Percentiles rank a stretch among this genome's conserved stretches.
These are phyloP conservation scores for Agrotis ipsilon DNA, from an alignment of 2,888 invertebrate genomes.

Conservation along the genomic window DNA sequence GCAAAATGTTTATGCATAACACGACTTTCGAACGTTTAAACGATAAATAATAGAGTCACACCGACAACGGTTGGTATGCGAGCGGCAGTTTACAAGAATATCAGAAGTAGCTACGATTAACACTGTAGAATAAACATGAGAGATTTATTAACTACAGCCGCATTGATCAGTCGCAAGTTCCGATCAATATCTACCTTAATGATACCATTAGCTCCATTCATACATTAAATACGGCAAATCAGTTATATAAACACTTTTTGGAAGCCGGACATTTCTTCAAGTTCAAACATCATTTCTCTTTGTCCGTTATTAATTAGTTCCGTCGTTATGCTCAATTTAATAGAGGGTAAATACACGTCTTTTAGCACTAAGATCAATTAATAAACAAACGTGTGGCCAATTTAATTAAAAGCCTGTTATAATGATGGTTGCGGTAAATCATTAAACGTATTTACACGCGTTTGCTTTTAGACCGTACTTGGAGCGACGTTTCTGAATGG, in stretches of 20 bases:
- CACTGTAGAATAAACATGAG: conserved; percentile 46
- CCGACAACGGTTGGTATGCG: conserved; percentile 67
- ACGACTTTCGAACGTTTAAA: conserved; percentile 71
- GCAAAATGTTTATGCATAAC: conserved; percentile 70
- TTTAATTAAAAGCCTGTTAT: conserved; percentile 54
- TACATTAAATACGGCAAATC: conserved; percentile 46
- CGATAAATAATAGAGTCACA: conserved; percentile 68
- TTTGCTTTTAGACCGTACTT: conserved; percentile 62
- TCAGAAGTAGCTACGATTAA: conserved; percentile 54
- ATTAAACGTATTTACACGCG: conserved; percentile 58
- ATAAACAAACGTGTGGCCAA: conserved; percentile 47
- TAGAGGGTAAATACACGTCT: conserved; percentile 49
- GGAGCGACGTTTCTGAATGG: conserved; percentile 45
- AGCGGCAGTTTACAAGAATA: conserved; percentile 59
- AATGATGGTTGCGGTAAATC: conserved; percentile 46
- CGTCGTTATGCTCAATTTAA: conserved; percentile 43
- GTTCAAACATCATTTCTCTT: conserved; percentile 43
- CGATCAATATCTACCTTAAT: conserved; percentile 38
- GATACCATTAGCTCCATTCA: conserved; percentile 33
- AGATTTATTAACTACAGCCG: conserved; percentile 51
- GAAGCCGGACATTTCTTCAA: conserved; percentile 31
- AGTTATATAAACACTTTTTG: conserved; percentile 46
- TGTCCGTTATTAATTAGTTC: conserved; percentile 54
- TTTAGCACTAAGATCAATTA: conserved; percentile 50
- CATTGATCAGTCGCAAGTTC: conserved; percentile 33